These are phyloP conservation scores for Drosophila baimaii DNA, from an alignment of 1,140 invertebrate species.

Conservation along the genomic window DNA sequence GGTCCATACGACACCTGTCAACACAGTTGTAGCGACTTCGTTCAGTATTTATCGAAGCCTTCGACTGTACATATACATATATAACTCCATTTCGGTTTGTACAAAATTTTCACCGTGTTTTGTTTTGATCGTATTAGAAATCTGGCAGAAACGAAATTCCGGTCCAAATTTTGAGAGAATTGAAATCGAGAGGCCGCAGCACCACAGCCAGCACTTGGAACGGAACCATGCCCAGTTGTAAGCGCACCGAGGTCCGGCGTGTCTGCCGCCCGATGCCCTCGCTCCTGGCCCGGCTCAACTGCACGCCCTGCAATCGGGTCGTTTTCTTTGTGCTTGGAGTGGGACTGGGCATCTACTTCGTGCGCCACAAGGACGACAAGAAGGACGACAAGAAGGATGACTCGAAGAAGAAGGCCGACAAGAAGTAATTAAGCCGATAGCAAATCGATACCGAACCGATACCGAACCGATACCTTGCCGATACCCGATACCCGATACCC, in stretches of 20 bases:
- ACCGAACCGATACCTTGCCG: too few species aligned
- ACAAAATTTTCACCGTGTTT: constrained; percentile 18
- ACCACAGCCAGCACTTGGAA: constrained; percentile 11
- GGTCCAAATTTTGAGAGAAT: constrained; percentile 16
- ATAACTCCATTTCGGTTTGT: constrained; percentile 5
- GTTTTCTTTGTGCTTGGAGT: constrained; percentile 63
- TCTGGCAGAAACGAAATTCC: constrained; percentile 7
- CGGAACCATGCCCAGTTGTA: constrained; percentile 45
- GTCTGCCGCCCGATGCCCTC: constrained; percentile 47
- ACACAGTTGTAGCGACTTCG: background rate
- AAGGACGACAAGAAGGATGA: constrained; percentile 11
- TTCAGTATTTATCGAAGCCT: constrained; percentile 19
- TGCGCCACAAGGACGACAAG: constrained; percentile 32
- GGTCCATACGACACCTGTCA: constrained; percentile 14
- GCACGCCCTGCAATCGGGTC: constrained; percentile 57
- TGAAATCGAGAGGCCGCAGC: background rate
- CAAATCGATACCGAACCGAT: too few species aligned
- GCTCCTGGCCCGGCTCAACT: constrained; percentile 62
- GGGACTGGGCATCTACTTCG: constrained; percentile 32
- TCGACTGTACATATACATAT: background rate
- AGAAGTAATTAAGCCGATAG: too few species aligned
- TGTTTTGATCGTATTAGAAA: background rate
- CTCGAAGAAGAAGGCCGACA: constrained; percentile 34
- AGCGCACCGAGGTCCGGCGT: constrained; percentile 44
- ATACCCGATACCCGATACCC: background rate